Evolutionary conservation across 1,140 invertebrate genomes (phyloP).

Genomic region (Zaprionus tsacasi): DNA sequence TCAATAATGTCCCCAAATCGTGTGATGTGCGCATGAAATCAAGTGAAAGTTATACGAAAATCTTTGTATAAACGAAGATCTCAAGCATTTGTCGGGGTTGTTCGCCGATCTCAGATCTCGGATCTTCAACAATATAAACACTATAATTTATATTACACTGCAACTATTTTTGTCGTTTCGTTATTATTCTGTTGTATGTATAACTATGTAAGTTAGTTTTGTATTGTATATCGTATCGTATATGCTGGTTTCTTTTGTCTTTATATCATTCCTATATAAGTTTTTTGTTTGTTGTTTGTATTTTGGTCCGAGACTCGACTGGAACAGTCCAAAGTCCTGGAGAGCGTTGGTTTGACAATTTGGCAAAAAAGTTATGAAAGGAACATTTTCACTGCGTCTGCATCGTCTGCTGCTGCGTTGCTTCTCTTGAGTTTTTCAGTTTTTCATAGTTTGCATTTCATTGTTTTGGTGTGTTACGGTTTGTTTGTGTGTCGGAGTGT

Average conservation of each 20-base stretch:
- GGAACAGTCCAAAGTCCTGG: slow-evolving; percentile 66
- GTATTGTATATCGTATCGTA: slow-evolving; percentile 48
- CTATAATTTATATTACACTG: slow-evolving; percentile 56
- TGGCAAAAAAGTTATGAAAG: slow-evolving; percentile 82
- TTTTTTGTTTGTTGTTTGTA: slow-evolving; percentile 43
- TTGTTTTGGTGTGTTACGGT: slow-evolving; percentile 23
- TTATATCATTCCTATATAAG: slow-evolving; percentile 47
- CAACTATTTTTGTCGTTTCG: slow-evolving; percentile 35
- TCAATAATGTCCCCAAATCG: slow-evolving; percentile 23
- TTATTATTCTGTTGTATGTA: slow-evolving; percentile 17
- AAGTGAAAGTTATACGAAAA: slow-evolving; percentile 26
- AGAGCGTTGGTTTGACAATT: slow-evolving; percentile 83
- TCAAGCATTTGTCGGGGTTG: slow-evolving; percentile 16
- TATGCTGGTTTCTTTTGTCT: slow-evolving; percentile 38
- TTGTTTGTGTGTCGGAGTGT: too few species aligned
- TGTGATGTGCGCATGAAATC: slow-evolving; percentile 28
- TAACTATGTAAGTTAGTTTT: slow-evolving; percentile 53
- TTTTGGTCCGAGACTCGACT: slow-evolving; percentile 67
- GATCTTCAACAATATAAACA: slow-evolving; percentile 60
- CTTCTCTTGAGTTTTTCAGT: slow-evolving; percentile 29
- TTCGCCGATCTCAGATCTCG: slow-evolving; percentile 12
- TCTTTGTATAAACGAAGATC: slow-evolving; percentile 13
- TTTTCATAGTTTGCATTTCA: slow-evolving; percentile 20
- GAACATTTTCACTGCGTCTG: slow-evolving; percentile 75
- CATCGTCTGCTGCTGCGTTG: too few species aligned